Base-by-base conservation (phyloP, 2,797 vertebrate species). In the Meriones psammophilus region DNA sequence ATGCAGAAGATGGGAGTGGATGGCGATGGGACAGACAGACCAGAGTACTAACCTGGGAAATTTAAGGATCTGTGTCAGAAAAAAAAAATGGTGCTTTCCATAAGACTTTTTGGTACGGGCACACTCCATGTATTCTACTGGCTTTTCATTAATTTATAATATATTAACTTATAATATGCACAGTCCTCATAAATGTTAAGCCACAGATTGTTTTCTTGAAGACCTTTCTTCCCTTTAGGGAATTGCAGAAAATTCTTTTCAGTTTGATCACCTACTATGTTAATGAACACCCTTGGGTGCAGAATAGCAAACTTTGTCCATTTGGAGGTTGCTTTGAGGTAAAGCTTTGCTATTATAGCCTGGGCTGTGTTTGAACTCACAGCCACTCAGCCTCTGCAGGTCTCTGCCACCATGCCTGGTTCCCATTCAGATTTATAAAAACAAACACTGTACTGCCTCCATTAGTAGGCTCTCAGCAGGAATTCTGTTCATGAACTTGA, bases 81-180 rank as follows among this genome's bases (percentile, higher is more conserved):
- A 50, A 60, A 86, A 42, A 91, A 91, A 91, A 66, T 14, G 60
- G 74, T 69, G 42, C 24, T 83, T 89, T 54, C 60, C 26, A 14
- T 9, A 94, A 89, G 54, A 92, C 15, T 5, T 90, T 88, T 66
- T 68, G 24, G 14, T 73, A 50, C 24, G 93, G 93, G 88, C 24
- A 39, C 36, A 15, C 71, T 76, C 78, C 73, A 30, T 68, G 58
- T 93, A 42, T 50, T 90, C 15, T 69, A 54, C 50, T 28, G 76
- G 79, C 87, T 92, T 60, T 9, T 74, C 50, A 92, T 80, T 84
- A 92, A 96, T 83, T 86, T 88, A 54, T 20, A 78, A 78, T 54
- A 14, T 33, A 78, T 78, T 20, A 78, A 78, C 28, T 18, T 30
- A 54, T 6, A 92, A 60, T 71, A 9, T 26, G 60, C 54, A 39